phyloP scores from a whole-genome alignment of 2,888 invertebrate species.

The Apamea crenata region DNA sequence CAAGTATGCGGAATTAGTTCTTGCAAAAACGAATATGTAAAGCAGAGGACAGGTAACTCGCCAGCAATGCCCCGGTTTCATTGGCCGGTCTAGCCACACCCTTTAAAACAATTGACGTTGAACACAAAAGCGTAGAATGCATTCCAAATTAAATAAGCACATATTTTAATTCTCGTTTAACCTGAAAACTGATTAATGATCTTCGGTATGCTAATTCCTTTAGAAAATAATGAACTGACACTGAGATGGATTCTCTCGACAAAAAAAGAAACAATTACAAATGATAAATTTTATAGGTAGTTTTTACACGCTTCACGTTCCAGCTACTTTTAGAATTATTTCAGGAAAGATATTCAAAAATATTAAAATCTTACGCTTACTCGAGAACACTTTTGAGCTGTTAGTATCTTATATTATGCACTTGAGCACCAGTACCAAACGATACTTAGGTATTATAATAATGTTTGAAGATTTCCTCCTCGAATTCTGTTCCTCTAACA shows the following conservation, averaged over 20 bases:
- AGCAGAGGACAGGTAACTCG: constrained; percentile 24
- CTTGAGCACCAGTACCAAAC: constrained; percentile 14
- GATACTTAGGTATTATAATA: constrained; percentile 12
- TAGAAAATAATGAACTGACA: constrained; percentile 44
- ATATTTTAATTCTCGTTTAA: constrained; percentile 20
- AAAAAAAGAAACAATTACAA: constrained; percentile 29
- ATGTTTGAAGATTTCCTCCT: constrained; percentile 1
- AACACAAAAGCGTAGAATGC: constrained; percentile 16
- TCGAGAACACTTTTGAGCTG: neutral
- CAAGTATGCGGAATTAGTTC: constrained; percentile 41
- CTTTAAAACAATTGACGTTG: constrained; percentile 23
- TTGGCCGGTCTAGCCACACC: constrained; percentile 32
- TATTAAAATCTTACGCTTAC: constrained; percentile 2
- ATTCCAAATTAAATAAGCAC: constrained; percentile 17
- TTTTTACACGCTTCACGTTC: constrained; percentile 21
- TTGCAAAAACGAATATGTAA: constrained; percentile 40
- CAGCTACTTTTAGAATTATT: constrained; percentile 17
- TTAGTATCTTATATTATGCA: neutral
- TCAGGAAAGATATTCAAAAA: constrained; percentile 5
- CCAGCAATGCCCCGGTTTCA: neutral
- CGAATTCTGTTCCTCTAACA: constrained; percentile 15
- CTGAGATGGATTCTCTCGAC: constrained; percentile 36
- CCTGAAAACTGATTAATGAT: constrained; percentile 35
- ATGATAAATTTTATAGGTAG: constrained; percentile 7
- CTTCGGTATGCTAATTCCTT: constrained; percentile 39